Conservation (phyloP, 2,888 invertebrate species). For the Ariolimax columbianus region DNA sequence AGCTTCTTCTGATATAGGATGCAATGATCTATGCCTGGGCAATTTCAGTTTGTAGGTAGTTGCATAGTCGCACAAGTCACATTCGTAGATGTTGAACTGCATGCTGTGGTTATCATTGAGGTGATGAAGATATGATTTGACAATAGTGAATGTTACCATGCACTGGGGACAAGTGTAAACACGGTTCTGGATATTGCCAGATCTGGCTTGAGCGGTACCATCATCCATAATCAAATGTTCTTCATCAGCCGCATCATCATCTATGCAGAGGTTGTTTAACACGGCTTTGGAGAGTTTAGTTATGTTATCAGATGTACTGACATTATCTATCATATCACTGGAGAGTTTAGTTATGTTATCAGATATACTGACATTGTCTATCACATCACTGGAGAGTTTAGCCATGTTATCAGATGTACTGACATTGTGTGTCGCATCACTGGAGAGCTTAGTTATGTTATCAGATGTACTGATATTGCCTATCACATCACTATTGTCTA, state of each 20-base stretch:
- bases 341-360: too few relatives aligned
- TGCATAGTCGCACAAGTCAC: slow-evolving; percentile 74
- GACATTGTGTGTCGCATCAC: slow-evolving; percentile 7
- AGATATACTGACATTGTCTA: background rate
- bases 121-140: slow-evolving; percentile 69
- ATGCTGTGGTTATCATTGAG: slow-evolving; percentile 67
- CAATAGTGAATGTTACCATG: slow-evolving; percentile 68
- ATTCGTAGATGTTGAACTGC: slow-evolving; percentile 70
- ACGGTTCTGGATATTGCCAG: background rate
- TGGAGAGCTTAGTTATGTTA: background rate
- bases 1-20: slow-evolving; percentile 59
- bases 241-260: slow-evolving; percentile 65
- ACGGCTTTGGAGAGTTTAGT: slow-evolving; percentile 24
- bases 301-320: too few relatives aligned
- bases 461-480: background rate
- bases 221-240: slow-evolving; percentile 56
- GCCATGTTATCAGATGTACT: slow-evolving; percentile 8
- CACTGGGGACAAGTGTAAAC: slow-evolving; percentile 54
- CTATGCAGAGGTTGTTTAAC: slow-evolving; percentile 29
- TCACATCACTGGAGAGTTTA: background rate
- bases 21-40: slow-evolving; percentile 69
- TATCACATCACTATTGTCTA: too few relatives aligned
- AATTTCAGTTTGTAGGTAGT: slow-evolving; percentile 73
- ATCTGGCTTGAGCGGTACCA: background rate
- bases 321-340: slow-evolving; percentile 10